These are phyloP conservation scores for Parasteatoda tepidariorum DNA, from an alignment of 1,140 invertebrate genomes.

Conservation along the genomic window DNA sequence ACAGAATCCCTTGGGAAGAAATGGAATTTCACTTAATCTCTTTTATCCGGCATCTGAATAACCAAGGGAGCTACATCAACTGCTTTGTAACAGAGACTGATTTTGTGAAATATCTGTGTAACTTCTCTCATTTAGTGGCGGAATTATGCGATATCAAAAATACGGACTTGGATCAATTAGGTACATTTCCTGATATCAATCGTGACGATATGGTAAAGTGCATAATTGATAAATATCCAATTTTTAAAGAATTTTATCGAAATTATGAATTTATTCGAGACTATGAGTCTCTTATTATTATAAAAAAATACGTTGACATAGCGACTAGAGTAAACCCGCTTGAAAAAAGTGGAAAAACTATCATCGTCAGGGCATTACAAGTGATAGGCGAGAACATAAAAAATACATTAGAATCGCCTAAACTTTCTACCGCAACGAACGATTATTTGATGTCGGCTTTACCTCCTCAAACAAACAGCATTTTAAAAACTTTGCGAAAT, in stretches of 20 bases:
- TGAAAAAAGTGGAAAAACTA: not conserved
- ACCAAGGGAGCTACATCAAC: not conserved
- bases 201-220: not conserved
- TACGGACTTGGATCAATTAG: not conserved
- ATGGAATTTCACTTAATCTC: slow-evolving; percentile 25
- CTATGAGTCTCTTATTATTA: not conserved
- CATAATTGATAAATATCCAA: not conserved
- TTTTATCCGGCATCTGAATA: not conserved
- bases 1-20: slow-evolving; percentile 39
- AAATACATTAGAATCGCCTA: slow-evolving; percentile 10
- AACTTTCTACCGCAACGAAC: not conserved
- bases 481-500: not conserved
- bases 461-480: not conserved
- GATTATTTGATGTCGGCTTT: not conserved
- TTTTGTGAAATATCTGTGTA: not conserved
- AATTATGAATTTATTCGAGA: not conserved
- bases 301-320: not conserved
- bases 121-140: not conserved
- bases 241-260: not conserved
- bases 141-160: not conserved
- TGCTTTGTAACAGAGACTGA: not conserved
- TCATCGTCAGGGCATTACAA: slow-evolving; percentile 29
- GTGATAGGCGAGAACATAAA: slow-evolving; percentile 23
- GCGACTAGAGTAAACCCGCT: not conserved
- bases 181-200: not conserved